phyloP scores from a whole-genome alignment of 2,113 vertebrate species.

The Grus americana region DNA sequence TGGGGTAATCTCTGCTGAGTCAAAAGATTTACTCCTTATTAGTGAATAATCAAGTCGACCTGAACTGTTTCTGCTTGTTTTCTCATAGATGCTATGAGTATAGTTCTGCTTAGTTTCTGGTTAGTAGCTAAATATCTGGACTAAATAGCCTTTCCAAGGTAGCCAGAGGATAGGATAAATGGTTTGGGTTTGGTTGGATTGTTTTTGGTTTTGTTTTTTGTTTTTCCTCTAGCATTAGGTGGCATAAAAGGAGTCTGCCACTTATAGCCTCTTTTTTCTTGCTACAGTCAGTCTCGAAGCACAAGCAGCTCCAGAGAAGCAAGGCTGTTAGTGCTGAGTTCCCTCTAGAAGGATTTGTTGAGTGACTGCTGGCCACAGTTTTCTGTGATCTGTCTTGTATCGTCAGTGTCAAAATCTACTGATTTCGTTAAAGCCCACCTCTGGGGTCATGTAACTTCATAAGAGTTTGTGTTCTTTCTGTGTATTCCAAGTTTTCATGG shows the following conservation, averaged over 20 bases:
- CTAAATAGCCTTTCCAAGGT: not conserved
- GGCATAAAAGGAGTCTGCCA: not conserved
- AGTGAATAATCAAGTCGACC: not conserved
- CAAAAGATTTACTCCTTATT: not conserved
- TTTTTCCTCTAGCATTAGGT: not conserved
- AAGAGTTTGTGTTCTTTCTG: not conserved
- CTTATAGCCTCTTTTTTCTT: not conserved
- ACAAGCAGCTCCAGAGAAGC: not conserved
- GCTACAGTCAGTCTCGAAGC: not conserved
- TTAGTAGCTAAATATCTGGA: not conserved
- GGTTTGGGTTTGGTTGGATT: accelerated
- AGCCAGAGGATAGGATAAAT: not conserved
- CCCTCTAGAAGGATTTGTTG: not conserved
- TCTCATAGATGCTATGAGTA: not conserved
- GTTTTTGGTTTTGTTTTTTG: not conserved
- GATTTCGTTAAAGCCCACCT: not conserved
- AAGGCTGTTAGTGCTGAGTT: not conserved
- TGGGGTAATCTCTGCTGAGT: not conserved
- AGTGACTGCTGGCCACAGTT: not conserved
- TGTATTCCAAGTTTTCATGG: not conserved
- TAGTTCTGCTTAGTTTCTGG: not conserved
- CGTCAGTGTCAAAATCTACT: not conserved
- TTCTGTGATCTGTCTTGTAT: not conserved
- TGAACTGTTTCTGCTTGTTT: not conserved
- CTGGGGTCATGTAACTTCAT: not conserved